Evolutionary conservation across 2,113 vertebrate species (phyloP).

Genomic region (Cynocephalus volans): DNA sequence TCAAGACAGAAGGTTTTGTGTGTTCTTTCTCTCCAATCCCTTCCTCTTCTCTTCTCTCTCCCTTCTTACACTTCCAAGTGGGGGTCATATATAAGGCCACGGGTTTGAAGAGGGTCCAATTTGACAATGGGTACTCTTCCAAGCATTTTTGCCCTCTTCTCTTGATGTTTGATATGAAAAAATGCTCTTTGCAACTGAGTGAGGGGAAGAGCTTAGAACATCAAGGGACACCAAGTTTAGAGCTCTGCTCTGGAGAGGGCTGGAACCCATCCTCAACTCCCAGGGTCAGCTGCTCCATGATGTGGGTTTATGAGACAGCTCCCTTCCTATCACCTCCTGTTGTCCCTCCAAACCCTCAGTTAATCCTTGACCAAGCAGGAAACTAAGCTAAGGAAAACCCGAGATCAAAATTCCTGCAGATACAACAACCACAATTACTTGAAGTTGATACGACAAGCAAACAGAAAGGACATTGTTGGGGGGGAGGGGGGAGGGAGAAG

Average conservation of each 20-base stretch:
- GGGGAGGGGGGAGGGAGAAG: too few species aligned
- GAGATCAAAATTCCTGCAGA: background rate
- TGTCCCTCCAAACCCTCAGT: background rate
- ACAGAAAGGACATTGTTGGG: too few species aligned
- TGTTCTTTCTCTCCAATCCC: background rate
- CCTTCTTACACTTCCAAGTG: background rate
- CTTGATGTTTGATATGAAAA: background rate
- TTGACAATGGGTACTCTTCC: too few species aligned
- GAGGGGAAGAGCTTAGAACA: background rate
- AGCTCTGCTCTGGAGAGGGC: too few species aligned
- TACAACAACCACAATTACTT: too few species aligned
- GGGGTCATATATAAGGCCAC: accelerated
- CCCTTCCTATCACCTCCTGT: background rate
- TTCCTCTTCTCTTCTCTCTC: background rate
- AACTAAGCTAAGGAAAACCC: background rate
- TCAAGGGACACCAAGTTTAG: background rate
- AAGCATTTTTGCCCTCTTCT: background rate
- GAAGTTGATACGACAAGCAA: too few species aligned
- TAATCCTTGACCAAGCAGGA: background rate
- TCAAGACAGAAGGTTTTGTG: accelerated
- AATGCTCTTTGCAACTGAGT: background rate
- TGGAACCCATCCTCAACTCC: background rate
- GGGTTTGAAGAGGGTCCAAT: too few species aligned
- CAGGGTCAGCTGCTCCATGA: accelerated
- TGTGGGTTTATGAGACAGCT: background rate